Evolutionary conservation across 1,140 invertebrate genomes (phyloP).

Genomic region (Gonioctena quinquepunctata): DNA sequence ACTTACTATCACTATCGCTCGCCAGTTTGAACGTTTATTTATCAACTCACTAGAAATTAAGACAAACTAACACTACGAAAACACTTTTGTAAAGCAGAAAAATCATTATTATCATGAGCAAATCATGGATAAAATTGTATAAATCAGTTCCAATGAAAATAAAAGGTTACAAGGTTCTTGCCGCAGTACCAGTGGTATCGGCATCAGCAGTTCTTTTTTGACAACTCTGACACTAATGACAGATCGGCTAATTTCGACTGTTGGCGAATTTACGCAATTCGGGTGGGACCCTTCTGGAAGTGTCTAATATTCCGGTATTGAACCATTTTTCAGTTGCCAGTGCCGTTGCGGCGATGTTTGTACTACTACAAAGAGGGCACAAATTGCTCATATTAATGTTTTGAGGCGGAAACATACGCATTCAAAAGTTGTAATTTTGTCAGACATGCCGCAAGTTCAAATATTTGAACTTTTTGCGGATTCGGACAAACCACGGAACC

Average conservation of each 20-base stretch:
- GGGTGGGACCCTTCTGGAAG: neutral
- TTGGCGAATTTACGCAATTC: neutral
- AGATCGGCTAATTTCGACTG: neutral
- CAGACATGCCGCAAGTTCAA: too few species aligned
- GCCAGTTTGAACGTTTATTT: slow-evolving; percentile 53
- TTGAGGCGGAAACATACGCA: too few species aligned
- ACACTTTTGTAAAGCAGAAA: slow-evolving; percentile 44
- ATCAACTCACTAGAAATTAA: slow-evolving; percentile 45
- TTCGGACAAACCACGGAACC: too few species aligned
- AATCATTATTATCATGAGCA: slow-evolving; percentile 57
- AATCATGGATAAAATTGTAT: slow-evolving; percentile 49
- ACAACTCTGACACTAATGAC: slow-evolving; percentile 34
- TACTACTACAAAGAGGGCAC: too few species aligned
- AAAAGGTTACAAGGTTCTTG: slow-evolving; percentile 52
- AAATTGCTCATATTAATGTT: too few species aligned
- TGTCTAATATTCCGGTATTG: too few species aligned
- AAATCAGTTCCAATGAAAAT: slow-evolving; percentile 43
- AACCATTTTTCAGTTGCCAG: too few species aligned
- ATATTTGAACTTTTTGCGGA: too few species aligned
- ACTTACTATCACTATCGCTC: slow-evolving; percentile 56
- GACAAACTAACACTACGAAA: slow-evolving; percentile 43
- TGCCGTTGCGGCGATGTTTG: too few species aligned
- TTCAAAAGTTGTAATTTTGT: too few species aligned
- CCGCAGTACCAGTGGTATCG: slow-evolving; percentile 47
- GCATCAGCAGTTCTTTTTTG: slow-evolving; percentile 44